phyloP scores from a whole-genome alignment of 2,113 vertebrate species.

The Mormyrus lacerda region DNA sequence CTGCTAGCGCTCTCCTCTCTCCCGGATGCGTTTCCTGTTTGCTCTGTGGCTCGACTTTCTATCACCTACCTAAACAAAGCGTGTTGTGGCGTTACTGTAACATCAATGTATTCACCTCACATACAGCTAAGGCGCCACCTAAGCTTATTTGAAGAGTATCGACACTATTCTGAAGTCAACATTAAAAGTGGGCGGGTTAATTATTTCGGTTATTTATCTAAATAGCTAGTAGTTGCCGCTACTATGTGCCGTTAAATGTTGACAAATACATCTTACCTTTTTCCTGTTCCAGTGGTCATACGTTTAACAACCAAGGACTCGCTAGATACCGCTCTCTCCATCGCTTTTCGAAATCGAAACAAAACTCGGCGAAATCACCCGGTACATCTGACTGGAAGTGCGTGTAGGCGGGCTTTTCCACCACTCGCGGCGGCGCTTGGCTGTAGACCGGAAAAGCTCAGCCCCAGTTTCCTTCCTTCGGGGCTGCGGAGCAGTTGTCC shows the following conservation, averaged over 20 bases:
- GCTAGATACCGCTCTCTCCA: not conserved
- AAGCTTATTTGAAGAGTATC: not conserved
- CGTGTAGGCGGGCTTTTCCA: not conserved
- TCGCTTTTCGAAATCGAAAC: not conserved
- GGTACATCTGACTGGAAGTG: not conserved
- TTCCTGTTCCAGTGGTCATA: not conserved
- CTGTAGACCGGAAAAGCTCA: not conserved
- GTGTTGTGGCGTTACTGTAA: not conserved
- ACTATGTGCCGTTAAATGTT: not conserved
- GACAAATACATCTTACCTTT: not conserved
- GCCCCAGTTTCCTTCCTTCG: not conserved
- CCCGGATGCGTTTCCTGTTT: not conserved
- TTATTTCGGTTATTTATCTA: not conserved
- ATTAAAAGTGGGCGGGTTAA: not conserved
- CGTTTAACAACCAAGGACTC: not conserved
- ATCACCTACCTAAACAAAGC: not conserved
- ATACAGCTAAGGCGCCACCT: not conserved
- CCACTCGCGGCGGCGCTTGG: not conserved
- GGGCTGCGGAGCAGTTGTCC: not conserved
- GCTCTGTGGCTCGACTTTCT: not conserved
- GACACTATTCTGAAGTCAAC: not conserved
- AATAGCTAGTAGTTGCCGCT: not conserved
- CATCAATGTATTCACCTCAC: not conserved
- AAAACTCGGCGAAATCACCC: not conserved
- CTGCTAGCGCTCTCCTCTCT: not conserved